Base-by-base conservation (phyloP, 2,888 invertebrate species). In the Drosophila quinaria region DNA sequence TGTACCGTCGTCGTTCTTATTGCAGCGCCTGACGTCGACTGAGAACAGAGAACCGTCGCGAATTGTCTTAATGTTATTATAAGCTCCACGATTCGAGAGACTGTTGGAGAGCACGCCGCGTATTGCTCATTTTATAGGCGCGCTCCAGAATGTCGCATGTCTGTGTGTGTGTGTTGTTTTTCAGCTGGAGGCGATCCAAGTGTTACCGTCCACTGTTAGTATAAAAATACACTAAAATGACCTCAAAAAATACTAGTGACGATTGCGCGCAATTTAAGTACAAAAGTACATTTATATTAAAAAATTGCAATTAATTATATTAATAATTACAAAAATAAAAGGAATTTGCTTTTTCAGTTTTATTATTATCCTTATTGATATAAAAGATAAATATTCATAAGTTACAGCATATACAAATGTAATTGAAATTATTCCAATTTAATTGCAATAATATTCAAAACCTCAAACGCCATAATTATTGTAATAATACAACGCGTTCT, bases 371-470 rank as follows among this genome's bases (percentile, higher is more conserved):
- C 78, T 78, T 78, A 78, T 35, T 72, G 42, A 68, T 78, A 56
- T 72, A 72, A 59, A 65, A 70, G 75, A 81, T 79, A 74, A 78
- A 80, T 82, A 81, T 79, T 73, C 68, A 71, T 80, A 81, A 75
- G 80, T 77, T 82, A 78, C 74, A 80, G 63, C 70, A 82, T 82
- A 80, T 81, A 81, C 80, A 80, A 80, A 73, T 74, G 65, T 70
- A 62, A 60, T 74, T 80, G 78, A 89, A 89, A 81, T 90, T 87
- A 91, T 91, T 87, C 68, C 91, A 90, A 90, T 90, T 90, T 68
- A 71, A 90, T 90, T 91, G 91, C 69, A 90, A 90, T 86, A 90
- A 90, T 72, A 63, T 81, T 83, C 84, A 81, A 78, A 72, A 66
- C 29, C 58, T 42, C 67, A 44, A 78, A 68, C 66, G 61, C 70